phyloP scores from a whole-genome alignment of 2,888 invertebrate species.

The Melipona beecheii region DNA sequence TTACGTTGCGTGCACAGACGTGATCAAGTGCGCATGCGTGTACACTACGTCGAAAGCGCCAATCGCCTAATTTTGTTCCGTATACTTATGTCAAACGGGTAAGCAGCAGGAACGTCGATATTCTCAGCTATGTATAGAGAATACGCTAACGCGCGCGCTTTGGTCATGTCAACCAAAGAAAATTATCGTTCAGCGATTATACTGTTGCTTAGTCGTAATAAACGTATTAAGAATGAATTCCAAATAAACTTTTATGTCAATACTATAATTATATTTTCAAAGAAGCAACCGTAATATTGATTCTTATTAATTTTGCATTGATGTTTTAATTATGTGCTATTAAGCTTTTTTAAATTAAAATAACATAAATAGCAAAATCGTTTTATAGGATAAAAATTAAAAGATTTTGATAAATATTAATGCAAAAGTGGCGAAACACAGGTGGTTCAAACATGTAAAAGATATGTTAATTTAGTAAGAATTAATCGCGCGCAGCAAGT shows the following conservation, averaged over 20 bases:
- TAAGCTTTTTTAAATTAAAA: neutral
- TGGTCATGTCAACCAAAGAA: neutral
- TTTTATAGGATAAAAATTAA: neutral
- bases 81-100: constrained; percentile 50
- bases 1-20: constrained; percentile 23
- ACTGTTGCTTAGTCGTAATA: neutral
- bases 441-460: neutral
- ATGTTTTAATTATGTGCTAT: neutral
- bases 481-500: constrained; percentile 31
- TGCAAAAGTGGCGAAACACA: neutral
- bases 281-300: neutral
- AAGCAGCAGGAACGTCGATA: constrained; percentile 36
- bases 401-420: constrained; percentile 9
- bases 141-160: neutral
- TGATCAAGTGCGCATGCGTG: constrained; percentile 36
- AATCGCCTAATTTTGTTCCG: constrained; percentile 39
- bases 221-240: neutral
- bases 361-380: neutral
- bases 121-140: constrained; percentile 11
- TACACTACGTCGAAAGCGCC: constrained; percentile 38
- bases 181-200: constrained; percentile 9
- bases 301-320: neutral
- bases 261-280: neutral
- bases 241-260: neutral
- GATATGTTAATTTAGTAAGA: constrained; percentile 39